phyloP scores from a whole-genome alignment of 2,113 vertebrate species.

The Lasiurus borealis region DNA sequence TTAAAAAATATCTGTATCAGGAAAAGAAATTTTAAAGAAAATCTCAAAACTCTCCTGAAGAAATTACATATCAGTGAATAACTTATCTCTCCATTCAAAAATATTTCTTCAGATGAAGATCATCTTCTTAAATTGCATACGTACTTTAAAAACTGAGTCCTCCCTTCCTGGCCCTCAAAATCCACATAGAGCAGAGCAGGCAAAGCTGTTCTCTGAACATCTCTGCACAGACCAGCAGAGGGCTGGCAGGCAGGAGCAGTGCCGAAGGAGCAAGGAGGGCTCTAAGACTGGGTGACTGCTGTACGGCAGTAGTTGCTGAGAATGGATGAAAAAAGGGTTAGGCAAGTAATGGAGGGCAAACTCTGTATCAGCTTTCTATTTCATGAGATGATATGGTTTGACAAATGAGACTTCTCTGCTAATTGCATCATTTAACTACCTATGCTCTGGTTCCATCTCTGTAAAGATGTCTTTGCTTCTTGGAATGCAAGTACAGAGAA shows the following conservation, averaged over 20 bases:
- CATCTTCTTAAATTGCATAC: background rate
- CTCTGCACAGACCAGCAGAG: rapidly evolving
- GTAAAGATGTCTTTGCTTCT: background rate
- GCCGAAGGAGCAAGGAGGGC: background rate
- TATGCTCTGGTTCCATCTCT: background rate
- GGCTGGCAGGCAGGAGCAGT: background rate
- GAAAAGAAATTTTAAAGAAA: background rate
- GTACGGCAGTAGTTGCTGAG: background rate
- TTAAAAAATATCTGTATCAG: background rate
- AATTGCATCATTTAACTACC: background rate
- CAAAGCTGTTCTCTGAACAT: background rate
- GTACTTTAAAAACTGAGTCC: background rate
- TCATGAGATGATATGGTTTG: background rate
- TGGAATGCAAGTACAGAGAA: background rate
- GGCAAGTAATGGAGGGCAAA: background rate
- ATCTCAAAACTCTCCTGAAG: background rate
- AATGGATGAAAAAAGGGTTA: background rate
- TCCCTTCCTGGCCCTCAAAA: background rate
- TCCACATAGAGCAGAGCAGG: background rate
- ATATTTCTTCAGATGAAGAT: background rate
- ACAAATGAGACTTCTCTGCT: background rate
- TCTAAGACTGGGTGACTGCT: background rate
- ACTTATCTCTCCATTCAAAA: background rate
- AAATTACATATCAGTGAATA: background rate
- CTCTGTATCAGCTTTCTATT: background rate